phyloP scores from a whole-genome alignment of 1,140 invertebrate genomes.

The Saccostrea cuccullata region DNA sequence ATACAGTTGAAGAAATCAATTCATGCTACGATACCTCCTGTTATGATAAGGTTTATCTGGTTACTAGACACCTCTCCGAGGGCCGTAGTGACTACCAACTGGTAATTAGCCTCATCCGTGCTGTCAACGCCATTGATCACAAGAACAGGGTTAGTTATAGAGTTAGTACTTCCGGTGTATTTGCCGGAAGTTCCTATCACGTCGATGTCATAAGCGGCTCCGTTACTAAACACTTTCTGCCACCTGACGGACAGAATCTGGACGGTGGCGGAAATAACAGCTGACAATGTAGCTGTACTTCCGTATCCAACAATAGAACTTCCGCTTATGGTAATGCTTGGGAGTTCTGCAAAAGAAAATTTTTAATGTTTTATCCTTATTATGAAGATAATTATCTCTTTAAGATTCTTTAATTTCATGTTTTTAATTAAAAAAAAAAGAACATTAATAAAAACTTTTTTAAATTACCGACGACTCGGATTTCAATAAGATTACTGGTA shows the following conservation, averaged over 20 bases:
- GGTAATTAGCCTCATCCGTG: conserved; percentile 28
- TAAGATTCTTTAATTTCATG: too few relatives aligned
- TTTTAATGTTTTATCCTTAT: not conserved
- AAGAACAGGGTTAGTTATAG: conserved; percentile 14
- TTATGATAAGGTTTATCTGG: conserved; percentile 8
- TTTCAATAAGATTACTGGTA: not conserved
- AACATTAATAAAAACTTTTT: too few relatives aligned
- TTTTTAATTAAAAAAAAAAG: too few relatives aligned
- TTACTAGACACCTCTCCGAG: conserved; percentile 16
- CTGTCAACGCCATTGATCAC: conserved; percentile 29
- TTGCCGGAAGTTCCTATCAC: not conserved
- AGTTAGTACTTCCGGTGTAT: conserved; percentile 14
- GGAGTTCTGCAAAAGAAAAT: not conserved
- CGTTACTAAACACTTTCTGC: conserved; percentile 18
- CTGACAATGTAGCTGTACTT: conserved; percentile 15
- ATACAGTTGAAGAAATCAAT: too few relatives aligned
- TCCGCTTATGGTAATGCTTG: conserved; percentile 21
- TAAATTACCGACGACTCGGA: not conserved
- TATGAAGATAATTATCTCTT: too few relatives aligned
- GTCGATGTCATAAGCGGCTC: not conserved
- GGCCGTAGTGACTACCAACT: not conserved
- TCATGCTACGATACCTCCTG: not conserved
- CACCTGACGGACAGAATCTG: not conserved
- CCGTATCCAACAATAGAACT: conserved; percentile 4
- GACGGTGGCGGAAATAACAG: conserved; percentile 40